Evolutionary conservation across 2,797 vertebrate genomes (phyloP).

Genomic region (Morelia viridis): DNA sequence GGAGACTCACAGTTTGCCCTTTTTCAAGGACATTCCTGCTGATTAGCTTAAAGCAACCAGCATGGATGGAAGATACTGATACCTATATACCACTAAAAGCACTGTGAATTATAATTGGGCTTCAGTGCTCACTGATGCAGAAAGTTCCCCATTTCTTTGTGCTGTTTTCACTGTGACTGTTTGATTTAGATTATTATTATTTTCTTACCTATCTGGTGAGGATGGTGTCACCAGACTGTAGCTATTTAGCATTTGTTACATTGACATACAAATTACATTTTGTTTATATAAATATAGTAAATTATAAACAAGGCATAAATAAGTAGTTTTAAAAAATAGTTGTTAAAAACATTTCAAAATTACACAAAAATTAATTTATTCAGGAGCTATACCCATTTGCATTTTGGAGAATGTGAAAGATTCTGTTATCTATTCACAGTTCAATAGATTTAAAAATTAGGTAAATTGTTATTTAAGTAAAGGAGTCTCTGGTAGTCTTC

Average conservation of each 20-base stretch:
- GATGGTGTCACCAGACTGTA: neutral
- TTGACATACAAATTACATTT: neutral
- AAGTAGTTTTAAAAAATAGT: neutral
- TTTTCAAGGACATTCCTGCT: neutral
- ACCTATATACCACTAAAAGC: neutral
- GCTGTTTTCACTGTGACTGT: neutral
- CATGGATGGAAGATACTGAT: neutral
- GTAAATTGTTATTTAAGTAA: conserved; percentile 1
- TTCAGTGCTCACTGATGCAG: neutral
- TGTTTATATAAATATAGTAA: neutral
- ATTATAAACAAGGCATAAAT: neutral
- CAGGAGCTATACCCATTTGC: neutral
- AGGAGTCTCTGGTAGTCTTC: neutral
- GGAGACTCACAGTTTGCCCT: neutral
- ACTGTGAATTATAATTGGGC: neutral
- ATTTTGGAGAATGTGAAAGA: neutral
- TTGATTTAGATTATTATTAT: neutral
- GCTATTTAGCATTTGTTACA: neutral
- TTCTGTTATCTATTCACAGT: neutral
- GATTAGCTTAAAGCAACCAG: neutral
- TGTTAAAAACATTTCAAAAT: neutral
- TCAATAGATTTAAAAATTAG: neutral
- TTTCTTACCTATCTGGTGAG: neutral
- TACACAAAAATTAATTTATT: neutral
- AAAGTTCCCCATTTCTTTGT: neutral